Evolutionary conservation across 2,888 invertebrate genomes (phyloP).

Genomic region (Callyntrura guangdongensis): DNA sequence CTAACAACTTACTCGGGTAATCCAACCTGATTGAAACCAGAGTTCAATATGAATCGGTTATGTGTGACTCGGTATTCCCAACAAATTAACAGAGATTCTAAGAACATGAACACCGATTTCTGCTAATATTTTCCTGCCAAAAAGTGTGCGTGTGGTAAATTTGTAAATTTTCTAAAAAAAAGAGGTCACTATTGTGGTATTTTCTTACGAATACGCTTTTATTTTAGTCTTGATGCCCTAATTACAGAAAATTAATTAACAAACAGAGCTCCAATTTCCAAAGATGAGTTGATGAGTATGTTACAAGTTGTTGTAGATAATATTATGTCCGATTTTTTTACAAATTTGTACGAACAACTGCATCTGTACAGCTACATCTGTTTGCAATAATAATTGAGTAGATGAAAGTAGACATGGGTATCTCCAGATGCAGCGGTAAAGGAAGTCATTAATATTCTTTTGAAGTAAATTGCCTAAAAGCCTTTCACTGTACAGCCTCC

Average conservation of each 20-base stretch:
- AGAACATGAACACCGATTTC: neutral
- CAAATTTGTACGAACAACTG: too few species aligned
- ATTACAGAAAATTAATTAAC: too few species aligned
- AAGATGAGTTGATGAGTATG: too few species aligned
- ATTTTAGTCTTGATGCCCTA: too few species aligned
- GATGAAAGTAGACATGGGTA: constrained; percentile 50
- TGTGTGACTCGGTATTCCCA: neutral
- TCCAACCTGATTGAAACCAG: neutral
- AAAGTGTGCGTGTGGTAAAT: neutral
- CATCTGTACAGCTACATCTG: too few species aligned
- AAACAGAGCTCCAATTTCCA: too few species aligned
- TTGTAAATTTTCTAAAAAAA: neutral
- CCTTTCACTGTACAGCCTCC: constrained; percentile 49
- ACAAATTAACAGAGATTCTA: neutral
- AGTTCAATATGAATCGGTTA: too few species aligned
- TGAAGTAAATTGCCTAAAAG: constrained; percentile 58
- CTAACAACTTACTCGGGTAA: constrained; percentile 10
- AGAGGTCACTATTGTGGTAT: too few species aligned
- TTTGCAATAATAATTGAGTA: constrained; percentile 27
- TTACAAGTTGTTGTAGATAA: too few species aligned
- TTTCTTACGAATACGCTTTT: too few species aligned
- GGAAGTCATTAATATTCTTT: constrained; percentile 56
- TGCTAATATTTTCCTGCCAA: neutral
- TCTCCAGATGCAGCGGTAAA: constrained; percentile 10
- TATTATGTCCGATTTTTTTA: too few species aligned